Evolutionary conservation across 2,113 vertebrate species (phyloP).

Genomic region (Hypocryptadius cinnamomeus): DNA sequence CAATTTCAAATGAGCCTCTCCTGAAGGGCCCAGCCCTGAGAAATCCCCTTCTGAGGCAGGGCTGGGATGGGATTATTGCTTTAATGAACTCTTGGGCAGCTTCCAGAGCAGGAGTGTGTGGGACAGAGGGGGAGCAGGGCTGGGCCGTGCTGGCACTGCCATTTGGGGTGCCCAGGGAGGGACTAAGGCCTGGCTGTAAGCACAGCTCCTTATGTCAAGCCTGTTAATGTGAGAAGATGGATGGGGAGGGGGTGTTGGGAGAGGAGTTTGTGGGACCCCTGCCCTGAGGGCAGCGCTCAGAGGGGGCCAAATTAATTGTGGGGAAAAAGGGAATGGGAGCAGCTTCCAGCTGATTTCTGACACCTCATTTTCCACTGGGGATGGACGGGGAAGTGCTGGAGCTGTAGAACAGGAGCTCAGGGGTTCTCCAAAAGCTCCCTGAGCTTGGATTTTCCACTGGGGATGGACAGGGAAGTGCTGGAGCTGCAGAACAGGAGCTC

Average conservation of each 20-base stretch:
- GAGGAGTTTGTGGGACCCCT: background rate
- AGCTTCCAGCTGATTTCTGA: background rate
- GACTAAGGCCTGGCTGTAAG: background rate
- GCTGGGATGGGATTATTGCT: slow-evolving; percentile 8
- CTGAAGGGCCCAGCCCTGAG: background rate
- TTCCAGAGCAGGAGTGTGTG: slow-evolving; percentile 33
- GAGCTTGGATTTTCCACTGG: too few species aligned
- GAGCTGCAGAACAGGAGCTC: too few species aligned
- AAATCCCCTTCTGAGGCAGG: background rate
- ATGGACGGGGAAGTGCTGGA: too few species aligned
- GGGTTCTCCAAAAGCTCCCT: too few species aligned
- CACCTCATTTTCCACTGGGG: background rate
- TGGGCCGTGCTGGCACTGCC: background rate
- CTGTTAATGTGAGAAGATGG: slow-evolving; percentile 27
- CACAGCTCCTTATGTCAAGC: background rate
- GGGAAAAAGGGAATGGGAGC: background rate
- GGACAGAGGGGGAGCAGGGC: slow-evolving; percentile 5
- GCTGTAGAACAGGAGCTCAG: too few species aligned
- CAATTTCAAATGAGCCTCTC: background rate
- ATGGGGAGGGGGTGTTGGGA: background rate
- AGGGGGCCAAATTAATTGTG: background rate
- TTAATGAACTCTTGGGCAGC: background rate
- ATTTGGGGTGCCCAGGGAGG: background rate
- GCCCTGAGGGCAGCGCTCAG: background rate
- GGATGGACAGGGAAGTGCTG: too few species aligned